phyloP scores from a whole-genome alignment of 2,888 invertebrate species.

The Chrysodeixis includens region DNA sequence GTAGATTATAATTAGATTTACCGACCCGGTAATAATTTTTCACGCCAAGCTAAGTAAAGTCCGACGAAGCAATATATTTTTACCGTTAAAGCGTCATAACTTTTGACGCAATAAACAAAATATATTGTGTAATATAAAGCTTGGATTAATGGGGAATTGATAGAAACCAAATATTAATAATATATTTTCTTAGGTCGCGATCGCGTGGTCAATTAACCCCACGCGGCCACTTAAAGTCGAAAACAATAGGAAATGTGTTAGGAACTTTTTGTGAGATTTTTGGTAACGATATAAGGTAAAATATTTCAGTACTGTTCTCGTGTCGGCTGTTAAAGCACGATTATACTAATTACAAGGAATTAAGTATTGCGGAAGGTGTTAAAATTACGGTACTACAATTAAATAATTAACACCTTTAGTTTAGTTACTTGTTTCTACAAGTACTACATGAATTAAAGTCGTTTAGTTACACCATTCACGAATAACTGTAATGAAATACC shows the following conservation, averaged over 20 bases:
- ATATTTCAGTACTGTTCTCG: conserved; percentile 19
- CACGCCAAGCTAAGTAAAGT: conserved; percentile 27
- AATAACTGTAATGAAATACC: no score
- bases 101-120: conserved; percentile 27
- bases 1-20: conserved; percentile 53
- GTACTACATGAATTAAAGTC: no score
- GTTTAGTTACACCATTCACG: no score
- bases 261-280: conserved; percentile 41
- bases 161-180: conserved; percentile 51
- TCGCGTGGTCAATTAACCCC: conserved; percentile 64
- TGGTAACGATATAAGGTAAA: conserved; percentile 13
- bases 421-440: no score
- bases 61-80: conserved; percentile 32
- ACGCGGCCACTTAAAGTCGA: conserved; percentile 30
- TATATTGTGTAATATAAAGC: conserved; percentile 17
- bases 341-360: conserved; percentile 22
- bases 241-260: conserved; percentile 53
- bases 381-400: background rate
- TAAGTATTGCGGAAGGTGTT: conserved; percentile 5
- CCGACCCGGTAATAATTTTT: conserved; percentile 41
- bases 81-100: conserved; percentile 16
- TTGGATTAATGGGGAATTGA: conserved; percentile 37
- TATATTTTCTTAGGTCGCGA: conserved; percentile 43
- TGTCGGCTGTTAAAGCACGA: background rate
- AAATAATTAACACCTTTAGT: background rate